phyloP scores from a whole-genome alignment of 2,113 vertebrate genomes.

The Mormyrus lacerda region DNA sequence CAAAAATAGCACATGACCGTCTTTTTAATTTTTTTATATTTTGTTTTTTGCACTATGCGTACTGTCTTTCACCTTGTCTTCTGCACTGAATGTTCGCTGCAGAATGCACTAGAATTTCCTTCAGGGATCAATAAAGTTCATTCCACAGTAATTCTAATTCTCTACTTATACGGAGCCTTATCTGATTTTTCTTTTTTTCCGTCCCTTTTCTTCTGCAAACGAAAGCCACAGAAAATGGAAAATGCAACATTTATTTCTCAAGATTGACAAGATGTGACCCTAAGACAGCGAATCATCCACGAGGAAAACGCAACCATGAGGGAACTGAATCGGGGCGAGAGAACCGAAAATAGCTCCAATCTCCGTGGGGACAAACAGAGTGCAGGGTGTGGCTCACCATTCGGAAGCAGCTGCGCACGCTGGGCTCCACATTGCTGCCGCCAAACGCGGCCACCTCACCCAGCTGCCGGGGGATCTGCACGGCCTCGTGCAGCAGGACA shows the following conservation, averaged over 20 bases:
- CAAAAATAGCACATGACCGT: not conserved
- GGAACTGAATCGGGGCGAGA: not conserved
- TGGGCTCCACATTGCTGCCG: conserved; percentile 76
- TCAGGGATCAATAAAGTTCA: not conserved
- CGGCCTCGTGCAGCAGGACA: conserved; percentile 68
- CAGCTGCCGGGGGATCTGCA: conserved; percentile 72
- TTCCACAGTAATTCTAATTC: not conserved
- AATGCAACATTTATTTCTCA: not conserved
- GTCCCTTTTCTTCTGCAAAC: not conserved
- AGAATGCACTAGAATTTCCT: not conserved
- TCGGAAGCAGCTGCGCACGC: conserved; percentile 73
- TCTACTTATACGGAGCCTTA: not conserved
- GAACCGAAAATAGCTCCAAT: not conserved
- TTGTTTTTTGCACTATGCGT: not conserved
- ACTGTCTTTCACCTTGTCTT: not conserved
- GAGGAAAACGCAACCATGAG: not conserved
- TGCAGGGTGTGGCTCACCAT: conserved; percentile 54
- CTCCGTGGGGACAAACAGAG: not conserved
- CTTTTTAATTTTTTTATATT: too few relatives aligned
- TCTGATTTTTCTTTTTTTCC: not conserved
- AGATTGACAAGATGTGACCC: not conserved
- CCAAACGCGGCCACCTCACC: conserved; percentile 73
- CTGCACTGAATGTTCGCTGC: not conserved
- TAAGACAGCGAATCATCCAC: not conserved
- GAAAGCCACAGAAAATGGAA: not conserved